These are phyloP conservation scores for Mormyrops attenuatus DNA, from an alignment of 2,797 vertebrate genomes.

Conservation along the genomic window DNA sequence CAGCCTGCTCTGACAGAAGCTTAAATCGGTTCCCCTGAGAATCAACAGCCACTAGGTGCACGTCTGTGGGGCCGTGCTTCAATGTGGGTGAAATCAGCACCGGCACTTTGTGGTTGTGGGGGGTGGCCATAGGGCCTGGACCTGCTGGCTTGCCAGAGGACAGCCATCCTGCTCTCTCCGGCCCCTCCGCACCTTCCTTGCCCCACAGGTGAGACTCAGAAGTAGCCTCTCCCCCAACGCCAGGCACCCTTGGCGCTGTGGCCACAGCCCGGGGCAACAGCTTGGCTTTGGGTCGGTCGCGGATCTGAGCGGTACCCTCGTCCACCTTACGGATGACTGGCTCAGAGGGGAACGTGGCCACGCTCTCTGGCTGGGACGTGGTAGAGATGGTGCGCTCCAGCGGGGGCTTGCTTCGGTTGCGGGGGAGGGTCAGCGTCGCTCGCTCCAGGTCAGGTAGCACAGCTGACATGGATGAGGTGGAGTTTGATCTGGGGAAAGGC, in stretches of 20 bases:
- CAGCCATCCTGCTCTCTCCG: conserved; percentile 72
- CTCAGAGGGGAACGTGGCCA: conserved; percentile 65
- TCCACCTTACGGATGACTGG: conserved; percentile 76
- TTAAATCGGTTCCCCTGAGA: conserved; percentile 99
- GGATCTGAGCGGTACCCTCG: conserved; percentile 79
- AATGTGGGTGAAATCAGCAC: conserved; percentile 95
- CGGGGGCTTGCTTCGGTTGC: conserved; percentile 90
- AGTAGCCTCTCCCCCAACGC: conserved; percentile 62
- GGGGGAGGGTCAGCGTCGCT: conserved; percentile 90
- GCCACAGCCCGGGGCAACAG: conserved; percentile 71
- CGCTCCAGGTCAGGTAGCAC: conserved; percentile 92
- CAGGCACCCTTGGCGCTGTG: conserved; percentile 55
- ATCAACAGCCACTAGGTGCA: conserved; percentile 91
- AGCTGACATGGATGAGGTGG: conserved; percentile 96
- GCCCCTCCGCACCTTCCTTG: conserved; percentile 66
- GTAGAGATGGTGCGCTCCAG: conserved; percentile 85
- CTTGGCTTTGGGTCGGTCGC: conserved; percentile 92
- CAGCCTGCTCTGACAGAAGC: conserved; percentile 87
- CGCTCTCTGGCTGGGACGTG: conserved; percentile 80
- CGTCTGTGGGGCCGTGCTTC: conserved; percentile 86
- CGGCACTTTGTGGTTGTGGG: conserved; percentile 97
- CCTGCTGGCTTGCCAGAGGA: conserved; percentile 74
- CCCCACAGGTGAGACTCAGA: conserved; percentile 58
- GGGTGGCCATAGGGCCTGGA: conserved; percentile 58
- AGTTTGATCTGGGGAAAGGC: conserved; percentile 92